Evolutionary conservation across 2,113 vertebrate species (phyloP), one percentile per base, ranked within the genome.

Genomic region (Tenrec ecaudatus): DNA sequence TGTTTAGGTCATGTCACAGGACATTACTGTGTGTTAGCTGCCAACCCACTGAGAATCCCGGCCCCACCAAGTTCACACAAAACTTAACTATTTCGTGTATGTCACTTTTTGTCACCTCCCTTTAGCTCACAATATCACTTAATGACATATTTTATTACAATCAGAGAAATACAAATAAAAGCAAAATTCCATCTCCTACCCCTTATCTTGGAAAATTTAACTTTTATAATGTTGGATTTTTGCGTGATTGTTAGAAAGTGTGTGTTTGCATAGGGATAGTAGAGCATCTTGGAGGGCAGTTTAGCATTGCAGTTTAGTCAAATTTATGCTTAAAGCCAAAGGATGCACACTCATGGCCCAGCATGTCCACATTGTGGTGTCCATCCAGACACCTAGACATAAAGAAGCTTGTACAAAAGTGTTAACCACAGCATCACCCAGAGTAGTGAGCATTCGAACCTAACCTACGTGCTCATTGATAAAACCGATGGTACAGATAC

Each of bases 141-240:
- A 69, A 88, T 79, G 69, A n/a, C 68, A n/a, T 43, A 19, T 69
- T 94, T 77, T 82, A 83, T 25, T 88, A 15, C 90, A 66, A 82
- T 94, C 64, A 86, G 36, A 16, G 11, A 93, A 95, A 93, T 83
- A 29, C 6, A 27, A 83, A 73, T 77, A n/a, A 89, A 92, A 85
- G 71, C 20, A 20, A 1, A 12, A 68, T 80, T 33, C 36, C 43
- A 84, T 75, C 80, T 82, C 84, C 84, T n/a, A 85, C 38, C 36
- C 29, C 9, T 83, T 73, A 62, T 22, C 79, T 53, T 58, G 68
- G 57, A 31, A 82, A 71, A 11, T 58, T 71, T 33, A 89, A 62
- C 4, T 64, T 86, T 47, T 75, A 36, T 82, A 79, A 64, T 76
- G 57, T 36, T 58, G 68, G 43, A 82, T 73, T 88, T 83, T 86